Evolutionary conservation across 2,113 vertebrate genomes (phyloP).

Genomic region (Todiramphus saurophagus): DNA sequence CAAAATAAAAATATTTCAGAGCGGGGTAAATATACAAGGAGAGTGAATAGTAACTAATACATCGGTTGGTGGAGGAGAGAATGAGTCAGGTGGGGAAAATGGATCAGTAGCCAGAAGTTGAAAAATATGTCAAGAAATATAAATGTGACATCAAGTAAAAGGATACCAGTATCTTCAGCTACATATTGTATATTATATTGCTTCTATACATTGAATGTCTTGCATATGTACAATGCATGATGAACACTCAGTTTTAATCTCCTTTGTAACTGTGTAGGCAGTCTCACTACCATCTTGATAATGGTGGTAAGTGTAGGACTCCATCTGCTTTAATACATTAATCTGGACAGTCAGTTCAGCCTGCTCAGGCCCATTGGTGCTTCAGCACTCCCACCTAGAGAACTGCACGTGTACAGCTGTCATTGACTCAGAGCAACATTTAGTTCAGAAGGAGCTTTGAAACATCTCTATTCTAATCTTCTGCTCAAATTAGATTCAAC

Average conservation of each 20-base stretch:
- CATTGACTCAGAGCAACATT: neutral
- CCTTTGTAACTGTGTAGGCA: neutral
- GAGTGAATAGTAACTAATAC: neutral
- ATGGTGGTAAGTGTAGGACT: neutral
- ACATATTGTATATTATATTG: neutral
- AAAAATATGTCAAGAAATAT: neutral
- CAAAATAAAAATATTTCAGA: neutral
- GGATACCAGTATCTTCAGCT: neutral
- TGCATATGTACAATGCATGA: rapidly evolving
- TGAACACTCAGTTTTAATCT: neutral
- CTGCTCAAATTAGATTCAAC: neutral
- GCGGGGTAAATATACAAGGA: neutral
- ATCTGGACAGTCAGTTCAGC: neutral
- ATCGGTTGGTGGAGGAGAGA: neutral
- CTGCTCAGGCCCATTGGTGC: neutral
- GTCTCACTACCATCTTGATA: neutral
- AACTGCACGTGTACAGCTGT: neutral
- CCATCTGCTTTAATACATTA: neutral
- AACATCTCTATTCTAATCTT: neutral
- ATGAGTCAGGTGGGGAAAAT: neutral
- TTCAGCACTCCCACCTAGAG: neutral
- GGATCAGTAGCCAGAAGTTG: neutral
- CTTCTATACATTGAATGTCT: neutral
- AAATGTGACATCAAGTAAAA: neutral
- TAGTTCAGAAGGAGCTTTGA: neutral